A percentile compares a stretch with the other conserved stretches of the same genome.
Conservation (phyloP, 2,797 vertebrate species). For the Enteromius thamalakanensis region DNA sequence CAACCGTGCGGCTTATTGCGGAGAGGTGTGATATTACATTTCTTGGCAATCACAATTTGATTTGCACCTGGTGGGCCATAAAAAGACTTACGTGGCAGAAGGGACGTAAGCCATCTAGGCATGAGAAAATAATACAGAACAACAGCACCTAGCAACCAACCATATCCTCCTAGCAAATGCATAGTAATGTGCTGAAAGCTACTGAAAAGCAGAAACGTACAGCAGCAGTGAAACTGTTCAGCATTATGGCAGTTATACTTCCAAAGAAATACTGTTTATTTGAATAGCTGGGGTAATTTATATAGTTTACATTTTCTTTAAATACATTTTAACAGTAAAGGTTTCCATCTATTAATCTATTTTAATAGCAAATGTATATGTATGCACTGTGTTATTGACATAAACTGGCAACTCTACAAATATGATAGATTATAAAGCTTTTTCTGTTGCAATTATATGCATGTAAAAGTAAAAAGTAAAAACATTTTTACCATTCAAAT, state of each 20-base stretch:
- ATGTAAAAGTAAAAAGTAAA: neutral
- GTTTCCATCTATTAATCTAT: neutral
- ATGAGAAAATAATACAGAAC: neutral
- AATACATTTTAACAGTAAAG: neutral
- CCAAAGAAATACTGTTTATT: neutral
- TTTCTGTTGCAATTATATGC: neutral
- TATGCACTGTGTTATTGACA: neutral
- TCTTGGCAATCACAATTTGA: neutral
- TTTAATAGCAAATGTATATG: neutral
- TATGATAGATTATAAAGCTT: neutral
- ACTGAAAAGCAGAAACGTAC: neutral
- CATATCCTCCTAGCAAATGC: neutral
- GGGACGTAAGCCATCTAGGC: neutral
- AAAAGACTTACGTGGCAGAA: neutral
- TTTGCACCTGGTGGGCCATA: neutral
- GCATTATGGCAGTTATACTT: neutral
- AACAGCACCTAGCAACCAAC: neutral
- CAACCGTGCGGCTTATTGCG: constrained; percentile 4
- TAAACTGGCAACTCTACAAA: neutral
- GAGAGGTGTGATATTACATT: constrained; percentile 14
- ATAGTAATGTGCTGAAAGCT: neutral
- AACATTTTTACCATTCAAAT: neutral
- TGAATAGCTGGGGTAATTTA: neutral
- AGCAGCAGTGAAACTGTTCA: neutral
- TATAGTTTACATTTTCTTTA: neutral